Conservation (phyloP, 2,113 vertebrate genomes). For the Motacilla alba region DNA sequence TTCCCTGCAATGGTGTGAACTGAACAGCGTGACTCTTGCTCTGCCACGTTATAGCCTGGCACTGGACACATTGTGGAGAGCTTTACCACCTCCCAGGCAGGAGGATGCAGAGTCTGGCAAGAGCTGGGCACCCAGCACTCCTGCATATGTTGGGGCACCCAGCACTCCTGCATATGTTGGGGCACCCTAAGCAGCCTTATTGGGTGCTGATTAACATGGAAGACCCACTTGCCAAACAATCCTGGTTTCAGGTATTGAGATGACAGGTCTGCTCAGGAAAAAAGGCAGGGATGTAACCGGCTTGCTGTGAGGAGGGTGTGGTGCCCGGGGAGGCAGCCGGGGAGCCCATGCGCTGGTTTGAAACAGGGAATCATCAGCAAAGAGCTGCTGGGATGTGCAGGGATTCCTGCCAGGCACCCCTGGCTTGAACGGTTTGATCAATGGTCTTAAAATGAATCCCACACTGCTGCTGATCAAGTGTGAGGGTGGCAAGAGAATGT, state of each 20-base stretch:
- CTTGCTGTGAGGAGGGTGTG: background rate
- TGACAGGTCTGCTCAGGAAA: background rate
- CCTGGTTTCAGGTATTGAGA: background rate
- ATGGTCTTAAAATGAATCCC: background rate
- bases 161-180: background rate
- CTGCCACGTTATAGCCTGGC: background rate
- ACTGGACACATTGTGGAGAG: background rate
- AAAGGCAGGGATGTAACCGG: background rate
- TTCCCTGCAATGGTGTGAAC: background rate
- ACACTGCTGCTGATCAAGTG: accelerated
- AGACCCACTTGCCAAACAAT: background rate
- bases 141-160: background rate
- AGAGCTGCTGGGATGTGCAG: background rate
- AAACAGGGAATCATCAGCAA: background rate
- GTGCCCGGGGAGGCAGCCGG: accelerated
- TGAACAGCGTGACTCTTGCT: accelerated
- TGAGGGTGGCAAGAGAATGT: background rate
- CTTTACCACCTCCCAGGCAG: background rate
- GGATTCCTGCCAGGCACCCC: accelerated
- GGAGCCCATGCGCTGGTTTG: background rate
- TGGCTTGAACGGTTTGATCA: accelerated
- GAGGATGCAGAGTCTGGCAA: background rate
- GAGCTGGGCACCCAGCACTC: background rate
- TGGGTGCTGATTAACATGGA: background rate
- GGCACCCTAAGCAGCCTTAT: background rate